A percentile compares a stretch with the other conserved stretches of the same genome.
phyloP scores from a whole-genome alignment of 2,888 invertebrate species.

The Ectobius pallidus region DNA sequence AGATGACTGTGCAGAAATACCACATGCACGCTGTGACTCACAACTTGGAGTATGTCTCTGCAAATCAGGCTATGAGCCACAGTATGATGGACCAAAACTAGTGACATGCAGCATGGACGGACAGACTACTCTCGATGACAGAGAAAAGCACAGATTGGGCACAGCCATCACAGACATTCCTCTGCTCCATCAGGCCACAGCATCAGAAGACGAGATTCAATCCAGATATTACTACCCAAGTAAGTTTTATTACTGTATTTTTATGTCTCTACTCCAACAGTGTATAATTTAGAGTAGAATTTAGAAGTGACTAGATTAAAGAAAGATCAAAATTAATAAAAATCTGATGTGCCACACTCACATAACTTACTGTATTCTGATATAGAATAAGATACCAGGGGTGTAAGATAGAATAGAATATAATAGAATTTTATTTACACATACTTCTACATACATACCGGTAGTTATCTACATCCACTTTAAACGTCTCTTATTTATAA shows the following conservation, averaged over 20 bases:
- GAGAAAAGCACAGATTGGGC: conserved; percentile 9
- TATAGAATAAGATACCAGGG: too few relatives aligned
- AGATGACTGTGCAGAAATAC: conserved; percentile 36
- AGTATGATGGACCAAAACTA: neutral
- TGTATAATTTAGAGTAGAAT: neutral
- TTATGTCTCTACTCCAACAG: too few relatives aligned
- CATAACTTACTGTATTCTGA: too few relatives aligned
- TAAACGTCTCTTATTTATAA: too few relatives aligned
- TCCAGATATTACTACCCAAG: conserved; percentile 45
- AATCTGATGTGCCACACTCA: too few relatives aligned
- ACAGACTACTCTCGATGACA: conserved; percentile 23
- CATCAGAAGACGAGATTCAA: conserved; percentile 45
- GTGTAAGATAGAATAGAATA: too few relatives aligned
- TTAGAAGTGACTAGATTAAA: too few relatives aligned
- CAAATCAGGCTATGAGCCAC: conserved; percentile 24
- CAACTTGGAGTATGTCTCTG: conserved; percentile 31
- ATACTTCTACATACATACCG: too few relatives aligned
- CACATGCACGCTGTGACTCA: conserved; percentile 32
- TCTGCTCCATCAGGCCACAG: conserved; percentile 1
- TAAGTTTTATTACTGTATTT: too few relatives aligned
- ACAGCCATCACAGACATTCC: conserved; percentile 22
- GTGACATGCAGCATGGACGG: neutral
- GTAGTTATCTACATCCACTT: too few relatives aligned
- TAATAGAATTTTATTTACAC: too few relatives aligned
- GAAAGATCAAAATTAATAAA: neutral